Conservation (phyloP, 1,140 invertebrate genomes). For the Macrotrachela quadricornifera region DNA sequence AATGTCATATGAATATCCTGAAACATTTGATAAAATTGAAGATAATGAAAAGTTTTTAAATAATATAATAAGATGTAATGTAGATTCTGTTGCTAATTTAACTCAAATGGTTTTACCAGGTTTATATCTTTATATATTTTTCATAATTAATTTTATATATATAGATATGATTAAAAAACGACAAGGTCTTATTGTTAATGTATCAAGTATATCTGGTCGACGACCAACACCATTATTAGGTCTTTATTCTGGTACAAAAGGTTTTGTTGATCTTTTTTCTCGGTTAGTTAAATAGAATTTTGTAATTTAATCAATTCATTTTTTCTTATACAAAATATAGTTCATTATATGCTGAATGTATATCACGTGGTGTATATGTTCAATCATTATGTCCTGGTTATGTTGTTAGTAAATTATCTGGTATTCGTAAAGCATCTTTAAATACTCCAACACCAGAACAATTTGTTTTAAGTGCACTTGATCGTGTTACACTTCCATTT, state of each 20-base stretch:
- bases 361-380: neutral
- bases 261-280: slow-evolving; percentile 21
- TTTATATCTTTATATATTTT: too few relatives aligned
- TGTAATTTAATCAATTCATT: neutral
- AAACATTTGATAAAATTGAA: slow-evolving; percentile 33
- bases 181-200: slow-evolving; percentile 69
- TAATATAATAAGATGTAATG: slow-evolving; percentile 47
- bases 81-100: slow-evolving; percentile 53
- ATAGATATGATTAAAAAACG: slow-evolving; percentile 54
- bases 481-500: too few relatives aligned
- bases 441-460: slow-evolving; percentile 52
- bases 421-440: slow-evolving; percentile 51
- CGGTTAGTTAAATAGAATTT: neutral
- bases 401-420: slow-evolving; percentile 78
- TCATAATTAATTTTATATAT: too few relatives aligned
- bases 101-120: slow-evolving; percentile 54
- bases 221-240: slow-evolving; percentile 58
- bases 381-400: slow-evolving; percentile 42
- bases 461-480: slow-evolving; percentile 53
- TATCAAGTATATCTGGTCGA: slow-evolving; percentile 61
- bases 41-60: slow-evolving; percentile 16
- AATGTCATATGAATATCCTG: slow-evolving; percentile 63
- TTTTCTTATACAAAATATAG: neutral
- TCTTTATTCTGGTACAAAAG: slow-evolving; percentile 71
- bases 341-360: neutral